Evolutionary conservation across 1,140 invertebrate genomes (phyloP).

Genomic region (Conus ventricosus): DNA sequence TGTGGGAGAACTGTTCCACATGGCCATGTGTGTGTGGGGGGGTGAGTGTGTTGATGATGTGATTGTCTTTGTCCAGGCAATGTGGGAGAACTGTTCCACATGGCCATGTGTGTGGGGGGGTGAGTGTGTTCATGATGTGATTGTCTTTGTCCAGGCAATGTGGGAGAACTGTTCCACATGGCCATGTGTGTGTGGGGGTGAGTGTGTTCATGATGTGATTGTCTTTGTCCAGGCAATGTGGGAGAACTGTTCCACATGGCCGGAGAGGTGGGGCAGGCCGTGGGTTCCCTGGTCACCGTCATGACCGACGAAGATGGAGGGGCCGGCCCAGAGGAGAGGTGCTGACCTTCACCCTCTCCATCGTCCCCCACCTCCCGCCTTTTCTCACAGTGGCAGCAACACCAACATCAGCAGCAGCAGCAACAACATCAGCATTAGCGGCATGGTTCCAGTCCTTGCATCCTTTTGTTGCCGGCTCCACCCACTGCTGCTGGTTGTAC

Average conservation of each 20-base stretch:
- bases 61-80: no score
- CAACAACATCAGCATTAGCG: background rate
- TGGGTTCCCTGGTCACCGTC: slow-evolving; percentile 89
- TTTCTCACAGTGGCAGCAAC: background rate
- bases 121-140: background rate
- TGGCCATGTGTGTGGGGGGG: background rate
- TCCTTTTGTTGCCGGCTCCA: background rate
- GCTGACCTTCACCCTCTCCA: slow-evolving; percentile 17
- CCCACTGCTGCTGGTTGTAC: no score
- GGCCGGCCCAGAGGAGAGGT: background rate
- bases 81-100: background rate
- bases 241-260: slow-evolving; percentile 90
- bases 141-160: slow-evolving; percentile 36
- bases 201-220: background rate
- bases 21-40: no score
- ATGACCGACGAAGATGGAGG: slow-evolving; percentile 81
- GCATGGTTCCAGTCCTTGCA: background rate
- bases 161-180: background rate
- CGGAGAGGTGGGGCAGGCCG: slow-evolving; percentile 89
- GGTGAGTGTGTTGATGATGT: no score
- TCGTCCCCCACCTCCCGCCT: no score
- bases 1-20: no score
- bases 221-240: slow-evolving; percentile 78
- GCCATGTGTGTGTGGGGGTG: background rate
- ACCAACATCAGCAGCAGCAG: background rate